A percentile compares a stretch with the other conserved stretches of the same genome.
phyloP scores from a whole-genome alignment of 2,888 invertebrate species.

The Elysia crispata region DNA sequence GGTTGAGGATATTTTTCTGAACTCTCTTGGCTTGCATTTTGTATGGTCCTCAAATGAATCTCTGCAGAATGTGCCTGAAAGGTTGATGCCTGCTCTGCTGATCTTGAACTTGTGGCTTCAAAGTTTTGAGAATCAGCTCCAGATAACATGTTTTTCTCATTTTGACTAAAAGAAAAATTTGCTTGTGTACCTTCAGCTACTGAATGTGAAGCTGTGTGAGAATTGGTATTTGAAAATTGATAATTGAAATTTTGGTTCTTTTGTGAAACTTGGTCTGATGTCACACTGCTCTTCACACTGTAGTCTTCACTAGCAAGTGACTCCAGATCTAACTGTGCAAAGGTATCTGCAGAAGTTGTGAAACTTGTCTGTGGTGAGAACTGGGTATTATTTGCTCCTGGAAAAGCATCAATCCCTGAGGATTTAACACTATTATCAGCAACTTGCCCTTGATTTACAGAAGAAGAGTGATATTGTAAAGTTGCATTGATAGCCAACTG shows the following conservation, averaged over 20 bases:
- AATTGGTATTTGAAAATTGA: no score
- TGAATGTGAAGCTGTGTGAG: no score
- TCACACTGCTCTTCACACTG: background rate
- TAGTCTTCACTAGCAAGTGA: background rate
- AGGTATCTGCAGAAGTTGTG: background rate
- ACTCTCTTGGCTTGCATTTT: background rate
- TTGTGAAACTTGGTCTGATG: no score
- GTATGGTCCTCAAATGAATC: background rate
- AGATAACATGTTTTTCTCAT: background rate
- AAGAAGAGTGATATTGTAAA: background rate
- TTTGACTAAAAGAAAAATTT: no score
- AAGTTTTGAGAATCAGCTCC: background rate
- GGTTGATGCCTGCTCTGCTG: background rate
- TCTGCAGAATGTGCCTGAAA: background rate
- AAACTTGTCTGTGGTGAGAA: background rate
- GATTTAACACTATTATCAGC: conserved; percentile 3
- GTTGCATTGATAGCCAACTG: no score
- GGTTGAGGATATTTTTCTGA: conserved; percentile 38
- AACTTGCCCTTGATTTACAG: conserved; percentile 1
- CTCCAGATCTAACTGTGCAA: background rate
- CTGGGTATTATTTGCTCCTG: background rate
- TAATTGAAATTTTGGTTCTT: no score
- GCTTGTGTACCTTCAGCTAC: no score
- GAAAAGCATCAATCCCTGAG: background rate
- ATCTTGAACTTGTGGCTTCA: background rate